Base-by-base conservation (phyloP, 2,888 invertebrate genomes). In the Esperia sulphurella region DNA sequence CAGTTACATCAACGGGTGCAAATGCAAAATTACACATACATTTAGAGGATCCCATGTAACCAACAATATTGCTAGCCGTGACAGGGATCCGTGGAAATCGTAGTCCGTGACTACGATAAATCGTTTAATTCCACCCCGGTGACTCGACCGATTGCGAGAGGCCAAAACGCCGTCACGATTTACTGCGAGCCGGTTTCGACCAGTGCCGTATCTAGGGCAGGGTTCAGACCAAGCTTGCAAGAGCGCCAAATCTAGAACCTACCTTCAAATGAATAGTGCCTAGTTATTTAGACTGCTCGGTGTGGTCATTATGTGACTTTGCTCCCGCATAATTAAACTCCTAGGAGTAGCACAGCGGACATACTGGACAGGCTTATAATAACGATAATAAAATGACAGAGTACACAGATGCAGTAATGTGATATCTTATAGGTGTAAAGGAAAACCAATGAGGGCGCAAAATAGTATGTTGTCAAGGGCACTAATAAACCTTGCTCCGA, bases 71-170 rank as follows among this genome's bases (percentile, higher is more conserved):
- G 71, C 66, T 54, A 65, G 52, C 69, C 63, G 68, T 71, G 75
- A 77, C 75, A 73, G 65, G 68, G 69, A 71, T 74, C 71, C 69
- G 71, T 68, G 67, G 68, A 76, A 79, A 75, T 75, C 77, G 78
- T 60, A 67, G 66, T 74, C 75, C 79, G 77, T 82, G 81, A 81
- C 78, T 76, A 72, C 84, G 74, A 85, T 86, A 86, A 83, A 86
- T 85, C 84, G 83, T 81, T 86, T 86, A 82, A 85, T 85, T 85
- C 83, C 79, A 79, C 76, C 75, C 78, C 69, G 68, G 79, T 83
- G 85, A 79, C 73, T 83, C 71, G 70, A 63, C 71, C 82, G 81
- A 84, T 82, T 80, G 81, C 77, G 73, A 82, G 69, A 78, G 78
- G 77, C 75, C 74, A 71, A 76, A 71, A 72, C 68, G 72, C 75